phyloP scores from a whole-genome alignment of 2,113 vertebrate species.

The Alaudala cheleensis region DNA sequence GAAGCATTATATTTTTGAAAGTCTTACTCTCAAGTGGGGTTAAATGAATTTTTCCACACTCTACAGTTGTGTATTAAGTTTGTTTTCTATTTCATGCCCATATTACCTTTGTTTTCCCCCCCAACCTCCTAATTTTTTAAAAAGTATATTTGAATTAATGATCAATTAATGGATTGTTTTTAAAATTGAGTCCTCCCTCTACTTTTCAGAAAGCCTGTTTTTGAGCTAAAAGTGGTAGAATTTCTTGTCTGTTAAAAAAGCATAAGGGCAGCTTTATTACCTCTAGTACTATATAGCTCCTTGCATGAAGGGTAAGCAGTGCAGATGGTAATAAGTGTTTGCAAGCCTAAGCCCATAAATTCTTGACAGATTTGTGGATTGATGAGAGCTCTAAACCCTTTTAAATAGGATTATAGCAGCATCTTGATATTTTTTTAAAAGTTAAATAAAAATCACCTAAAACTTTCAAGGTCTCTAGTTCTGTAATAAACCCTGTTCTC shows the following conservation, averaged over 20 bases:
- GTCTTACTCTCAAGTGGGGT: slow-evolving; percentile 51
- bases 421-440: neutral
- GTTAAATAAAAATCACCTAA: neutral
- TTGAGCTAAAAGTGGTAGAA: neutral
- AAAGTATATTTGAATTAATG: neutral
- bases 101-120: neutral
- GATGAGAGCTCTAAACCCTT: neutral
- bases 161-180: neutral
- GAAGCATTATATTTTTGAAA: neutral
- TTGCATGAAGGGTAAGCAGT: neutral
- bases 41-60: slow-evolving; percentile 51
- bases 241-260: neutral
- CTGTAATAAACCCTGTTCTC: neutral
- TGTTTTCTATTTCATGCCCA: neutral
- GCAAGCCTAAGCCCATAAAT: neutral
- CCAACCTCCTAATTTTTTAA: neutral
- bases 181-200: neutral
- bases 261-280: neutral
- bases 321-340: neutral
- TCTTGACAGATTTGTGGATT: neutral
- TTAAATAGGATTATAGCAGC: neutral
- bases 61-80: neutral
- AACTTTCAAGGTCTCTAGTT: neutral
- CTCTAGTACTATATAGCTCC: neutral
- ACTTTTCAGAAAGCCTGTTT: neutral